Evolutionary conservation across 2,888 invertebrate genomes (phyloP).

Genomic region (Cecidostiba fungosa): DNA sequence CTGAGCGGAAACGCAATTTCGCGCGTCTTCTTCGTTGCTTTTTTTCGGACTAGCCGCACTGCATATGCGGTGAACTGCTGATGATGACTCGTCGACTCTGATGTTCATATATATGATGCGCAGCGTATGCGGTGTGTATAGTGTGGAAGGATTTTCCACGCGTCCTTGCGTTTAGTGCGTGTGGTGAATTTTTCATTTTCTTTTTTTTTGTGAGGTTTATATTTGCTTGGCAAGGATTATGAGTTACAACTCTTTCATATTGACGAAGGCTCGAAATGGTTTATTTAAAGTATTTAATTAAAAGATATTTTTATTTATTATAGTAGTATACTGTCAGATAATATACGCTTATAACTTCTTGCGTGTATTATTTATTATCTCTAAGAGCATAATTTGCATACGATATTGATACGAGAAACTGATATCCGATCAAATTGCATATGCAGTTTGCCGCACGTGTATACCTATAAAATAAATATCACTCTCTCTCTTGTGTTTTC

Average conservation of each 20-base stretch:
- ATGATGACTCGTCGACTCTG: neutral
- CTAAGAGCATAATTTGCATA: no score
- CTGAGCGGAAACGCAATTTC: constrained; percentile 54
- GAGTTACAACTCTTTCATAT: neutral
- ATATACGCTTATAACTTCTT: no score
- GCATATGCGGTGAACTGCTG: neutral
- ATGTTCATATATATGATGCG: no score
- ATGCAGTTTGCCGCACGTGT: neutral
- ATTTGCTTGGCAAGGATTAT: neutral
- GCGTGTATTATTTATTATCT: no score
- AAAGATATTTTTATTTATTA: no score
- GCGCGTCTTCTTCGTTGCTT: neutral
- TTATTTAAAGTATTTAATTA: neutral
- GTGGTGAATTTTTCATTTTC: neutral
- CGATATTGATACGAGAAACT: no score
- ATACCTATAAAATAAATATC: neutral
- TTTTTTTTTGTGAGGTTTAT: neutral
- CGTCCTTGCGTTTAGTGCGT: neutral
- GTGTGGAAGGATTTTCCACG: neutral
- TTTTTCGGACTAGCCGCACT: constrained; percentile 13
- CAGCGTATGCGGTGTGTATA: neutral
- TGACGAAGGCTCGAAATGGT: no score
- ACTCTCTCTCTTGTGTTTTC: neutral
- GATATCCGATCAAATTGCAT: no score
- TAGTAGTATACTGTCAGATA: no score